phyloP scores from a whole-genome alignment of 2,797 vertebrate species.

The Pygocentrus nattereri region DNA sequence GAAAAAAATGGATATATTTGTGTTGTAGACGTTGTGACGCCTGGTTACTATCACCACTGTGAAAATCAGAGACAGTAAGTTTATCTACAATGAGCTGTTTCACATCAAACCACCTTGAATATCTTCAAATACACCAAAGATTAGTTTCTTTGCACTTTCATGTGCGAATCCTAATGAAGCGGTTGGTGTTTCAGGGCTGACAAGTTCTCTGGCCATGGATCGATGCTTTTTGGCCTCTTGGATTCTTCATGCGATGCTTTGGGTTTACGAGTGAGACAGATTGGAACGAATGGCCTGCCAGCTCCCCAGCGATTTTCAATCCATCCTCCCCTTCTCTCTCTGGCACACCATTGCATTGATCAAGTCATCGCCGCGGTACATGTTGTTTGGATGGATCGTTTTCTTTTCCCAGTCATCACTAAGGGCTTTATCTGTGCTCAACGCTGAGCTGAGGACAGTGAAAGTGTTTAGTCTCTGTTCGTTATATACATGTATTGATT shows the following conservation, averaged over 20 bases:
- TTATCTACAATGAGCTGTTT: too few species aligned
- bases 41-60: too few species aligned
- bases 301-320: slow-evolving; percentile 38
- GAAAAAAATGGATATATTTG: too few species aligned
- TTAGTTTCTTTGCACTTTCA: neutral
- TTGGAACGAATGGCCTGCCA: slow-evolving; percentile 47
- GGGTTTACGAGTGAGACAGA: slow-evolving; percentile 35
- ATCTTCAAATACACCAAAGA: neutral
- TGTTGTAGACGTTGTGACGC: too few species aligned
- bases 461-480: neutral
- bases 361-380: neutral
- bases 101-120: too few species aligned
- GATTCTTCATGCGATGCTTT: slow-evolving; percentile 30
- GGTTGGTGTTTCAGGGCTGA: slow-evolving; percentile 10
- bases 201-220: slow-evolving; percentile 27
- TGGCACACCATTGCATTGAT: slow-evolving; percentile 31
- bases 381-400: neutral
- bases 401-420: neutral
- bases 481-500: neutral
- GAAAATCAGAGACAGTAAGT: too few species aligned
- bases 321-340: slow-evolving; percentile 19
- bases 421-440: neutral
- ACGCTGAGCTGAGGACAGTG: neutral
- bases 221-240: slow-evolving; percentile 13
- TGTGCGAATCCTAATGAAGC: slow-evolving; percentile 1